Evolutionary conservation across 1,140 invertebrate genomes (phyloP).

Genomic region (Diabrotica undecimpunctata): DNA sequence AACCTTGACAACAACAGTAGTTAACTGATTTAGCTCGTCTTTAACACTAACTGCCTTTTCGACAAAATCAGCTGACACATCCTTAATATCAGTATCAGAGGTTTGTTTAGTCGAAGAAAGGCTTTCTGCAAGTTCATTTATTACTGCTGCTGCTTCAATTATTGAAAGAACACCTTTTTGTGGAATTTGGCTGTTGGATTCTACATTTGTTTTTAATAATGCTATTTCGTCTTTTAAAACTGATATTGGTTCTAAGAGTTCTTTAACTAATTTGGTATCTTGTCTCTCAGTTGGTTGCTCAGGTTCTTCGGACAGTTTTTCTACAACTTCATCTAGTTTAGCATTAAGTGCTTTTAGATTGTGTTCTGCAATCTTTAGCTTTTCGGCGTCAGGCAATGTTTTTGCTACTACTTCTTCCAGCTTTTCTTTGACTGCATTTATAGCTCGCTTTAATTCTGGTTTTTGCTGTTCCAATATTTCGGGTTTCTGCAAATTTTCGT

Average conservation of each 20-base stretch:
- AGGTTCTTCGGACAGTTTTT: slow-evolving; percentile 10
- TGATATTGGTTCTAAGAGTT: neutral
- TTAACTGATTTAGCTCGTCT: slow-evolving; percentile 7
- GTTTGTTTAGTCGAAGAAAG: neutral
- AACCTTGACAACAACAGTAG: slow-evolving; percentile 20
- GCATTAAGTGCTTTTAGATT: neutral
- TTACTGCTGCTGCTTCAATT: neutral
- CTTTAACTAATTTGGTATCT: neutral
- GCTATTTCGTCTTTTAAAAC: neutral
- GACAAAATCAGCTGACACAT: neutral
- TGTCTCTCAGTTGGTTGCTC: neutral
- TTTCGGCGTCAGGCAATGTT: slow-evolving; percentile 16
- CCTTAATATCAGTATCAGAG: neutral
- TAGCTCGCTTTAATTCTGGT: slow-evolving; percentile 19
- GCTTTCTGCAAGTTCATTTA: neutral
- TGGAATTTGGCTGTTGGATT: neutral
- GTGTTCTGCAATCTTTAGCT: neutral
- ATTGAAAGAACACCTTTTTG: neutral
- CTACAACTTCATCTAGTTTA: neutral
- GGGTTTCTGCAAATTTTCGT: slow-evolving; percentile 7
- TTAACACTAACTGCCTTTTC: neutral
- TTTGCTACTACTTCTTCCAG: neutral
- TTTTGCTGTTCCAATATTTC: slow-evolving; percentile 16
- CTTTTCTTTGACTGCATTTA: neutral
- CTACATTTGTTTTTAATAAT: neutral